Percentiles rank a stretch among this genome's conserved stretches.
Evolutionary conservation across 2,888 invertebrate species (phyloP).

Genomic region (Dynastes grantii): DNA sequence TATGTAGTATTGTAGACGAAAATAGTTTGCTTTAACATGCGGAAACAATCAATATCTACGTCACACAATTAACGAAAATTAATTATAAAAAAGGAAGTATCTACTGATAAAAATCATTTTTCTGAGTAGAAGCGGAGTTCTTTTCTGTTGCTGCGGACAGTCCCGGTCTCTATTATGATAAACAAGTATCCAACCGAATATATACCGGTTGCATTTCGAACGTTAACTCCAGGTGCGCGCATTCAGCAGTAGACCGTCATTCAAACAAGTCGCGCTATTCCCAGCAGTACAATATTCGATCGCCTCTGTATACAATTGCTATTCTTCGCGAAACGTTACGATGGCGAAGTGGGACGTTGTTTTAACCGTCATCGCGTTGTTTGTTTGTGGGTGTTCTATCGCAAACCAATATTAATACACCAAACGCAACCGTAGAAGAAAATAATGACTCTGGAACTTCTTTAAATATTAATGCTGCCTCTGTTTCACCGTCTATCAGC

Average conservation of each 20-base stretch:
- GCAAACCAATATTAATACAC: constrained; percentile 3
- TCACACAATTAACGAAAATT: too few species aligned
- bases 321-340: constrained; percentile 36
- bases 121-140: too few species aligned
- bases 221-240: constrained; percentile 49
- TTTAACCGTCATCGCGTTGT: constrained; percentile 25
- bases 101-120: too few species aligned
- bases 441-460: constrained; percentile 9
- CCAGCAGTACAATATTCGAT: not conserved
- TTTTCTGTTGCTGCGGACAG: not conserved
- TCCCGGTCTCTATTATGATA: constrained; percentile 33
- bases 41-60: too few species aligned
- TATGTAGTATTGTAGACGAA: too few species aligned
- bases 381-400: constrained; percentile 24
- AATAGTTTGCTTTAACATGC: too few species aligned
- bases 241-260: constrained; percentile 39
- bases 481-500: not conserved
- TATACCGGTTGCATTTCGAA: constrained; percentile 50
- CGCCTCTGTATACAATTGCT: constrained; percentile 3
- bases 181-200: constrained; percentile 43
- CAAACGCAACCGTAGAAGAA: constrained; percentile 6
- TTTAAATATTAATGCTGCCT: not conserved
- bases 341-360: constrained; percentile 41
- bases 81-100: too few species aligned
- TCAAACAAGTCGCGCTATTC: constrained; percentile 42